A percentile compares a stretch with the other conserved stretches of the same genome.
Conservation (phyloP, 2,888 invertebrate species). For the Eudemis profundana region DNA sequence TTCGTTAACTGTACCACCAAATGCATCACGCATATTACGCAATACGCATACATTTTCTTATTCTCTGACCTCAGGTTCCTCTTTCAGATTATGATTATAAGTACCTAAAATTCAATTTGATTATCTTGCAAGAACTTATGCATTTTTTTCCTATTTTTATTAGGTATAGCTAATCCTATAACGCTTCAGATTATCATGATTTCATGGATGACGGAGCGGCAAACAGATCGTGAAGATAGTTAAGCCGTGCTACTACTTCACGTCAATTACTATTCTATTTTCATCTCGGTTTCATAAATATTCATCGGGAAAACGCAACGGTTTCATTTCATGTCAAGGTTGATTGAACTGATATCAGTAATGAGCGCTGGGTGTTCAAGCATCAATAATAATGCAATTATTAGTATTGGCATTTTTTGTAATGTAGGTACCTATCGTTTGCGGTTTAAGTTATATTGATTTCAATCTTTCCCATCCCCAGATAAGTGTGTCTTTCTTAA, state of each 20-base stretch:
- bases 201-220: conserved; percentile 3
- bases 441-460: too few relatives aligned
- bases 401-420: background rate
- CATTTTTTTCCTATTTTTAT: too few relatives aligned
- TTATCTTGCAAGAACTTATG: too few relatives aligned
- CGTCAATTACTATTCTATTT: conserved; percentile 42
- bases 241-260: conserved; percentile 24
- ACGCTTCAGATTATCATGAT: conserved; percentile 6
- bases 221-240: conserved; percentile 31
- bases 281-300: conserved; percentile 38
- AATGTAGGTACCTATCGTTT: too few relatives aligned
- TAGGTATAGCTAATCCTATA: background rate
- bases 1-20: too few relatives aligned
- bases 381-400: conserved; percentile 13
- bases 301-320: conserved; percentile 24
- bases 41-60: too few relatives aligned
- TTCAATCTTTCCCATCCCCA: too few relatives aligned
- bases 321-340: conserved; percentile 34
- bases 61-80: too few relatives aligned
- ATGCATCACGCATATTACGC: too few relatives aligned
- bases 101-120: too few relatives aligned
- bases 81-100: too few relatives aligned
- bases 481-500: too few relatives aligned
- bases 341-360: conserved; percentile 22
- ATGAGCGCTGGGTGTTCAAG: conserved; percentile 17